Conservation (phyloP, 1,140 invertebrate genomes). For the Pseudachorutes palmiensis region DNA sequence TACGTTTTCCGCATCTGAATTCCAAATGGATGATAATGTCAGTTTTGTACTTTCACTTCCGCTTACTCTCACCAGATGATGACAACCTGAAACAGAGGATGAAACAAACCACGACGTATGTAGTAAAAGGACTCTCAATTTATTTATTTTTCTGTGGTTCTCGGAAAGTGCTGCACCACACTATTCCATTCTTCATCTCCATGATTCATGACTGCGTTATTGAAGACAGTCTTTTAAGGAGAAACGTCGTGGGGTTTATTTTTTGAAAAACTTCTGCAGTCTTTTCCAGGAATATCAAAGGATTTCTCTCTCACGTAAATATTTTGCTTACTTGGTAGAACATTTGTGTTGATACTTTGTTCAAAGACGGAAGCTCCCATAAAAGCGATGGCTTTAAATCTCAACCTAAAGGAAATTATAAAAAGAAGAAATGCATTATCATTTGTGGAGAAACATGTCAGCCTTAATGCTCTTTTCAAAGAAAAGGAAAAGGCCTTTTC, state of each 20-base stretch:
- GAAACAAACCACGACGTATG: too few relatives aligned
- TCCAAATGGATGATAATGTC: constrained; percentile 27
- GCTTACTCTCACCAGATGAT: constrained; percentile 20
- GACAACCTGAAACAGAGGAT: constrained; percentile 23
- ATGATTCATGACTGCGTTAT: too few relatives aligned
- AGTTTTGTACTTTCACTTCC: constrained; percentile 21
- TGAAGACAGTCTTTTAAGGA: too few relatives aligned
- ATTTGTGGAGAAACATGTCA: neutral
- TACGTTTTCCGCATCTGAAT: constrained; percentile 24
- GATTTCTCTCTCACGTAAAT: too few relatives aligned
- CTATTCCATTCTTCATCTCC: too few relatives aligned
- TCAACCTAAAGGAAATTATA: constrained; percentile 25
- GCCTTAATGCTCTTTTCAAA: too few relatives aligned
- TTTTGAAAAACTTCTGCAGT: too few relatives aligned
- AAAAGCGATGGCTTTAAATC: constrained; percentile 28
- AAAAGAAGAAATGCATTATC: neutral
- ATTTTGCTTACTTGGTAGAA: constrained; percentile 33
- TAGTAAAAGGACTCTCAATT: constrained; percentile 8
- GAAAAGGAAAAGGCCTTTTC: too few relatives aligned
- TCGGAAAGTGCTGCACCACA: too few relatives aligned
- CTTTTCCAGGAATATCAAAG: too few relatives aligned
- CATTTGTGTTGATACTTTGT: constrained; percentile 30
- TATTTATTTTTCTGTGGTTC: too few relatives aligned
- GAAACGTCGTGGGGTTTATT: too few relatives aligned
- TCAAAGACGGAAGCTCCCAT: constrained; percentile 31